A percentile compares a stretch with the other conserved stretches of the same genome.
These are phyloP conservation scores for Drosophila aldrichi DNA, from an alignment of 2,888 invertebrate genomes.

Conservation along the genomic window DNA sequence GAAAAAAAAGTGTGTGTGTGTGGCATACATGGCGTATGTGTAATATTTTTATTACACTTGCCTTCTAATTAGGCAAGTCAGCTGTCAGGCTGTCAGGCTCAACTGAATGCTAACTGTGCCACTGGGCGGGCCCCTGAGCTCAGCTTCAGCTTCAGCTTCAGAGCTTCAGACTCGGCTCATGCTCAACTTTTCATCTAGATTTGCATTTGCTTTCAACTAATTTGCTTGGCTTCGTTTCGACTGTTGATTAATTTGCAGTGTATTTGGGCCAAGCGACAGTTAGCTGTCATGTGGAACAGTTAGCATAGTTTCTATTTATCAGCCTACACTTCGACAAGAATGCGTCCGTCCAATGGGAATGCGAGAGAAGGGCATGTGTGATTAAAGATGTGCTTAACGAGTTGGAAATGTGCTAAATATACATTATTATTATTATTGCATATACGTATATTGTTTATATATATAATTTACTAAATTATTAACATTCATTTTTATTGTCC, in stretches of 20 bases:
- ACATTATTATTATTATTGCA: too few species aligned
- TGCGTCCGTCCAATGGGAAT: neutral
- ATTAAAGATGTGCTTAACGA: neutral
- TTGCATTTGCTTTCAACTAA: conserved; percentile 75
- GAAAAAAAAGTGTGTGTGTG: conserved; percentile 48
- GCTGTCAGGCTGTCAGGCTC: conserved; percentile 64
- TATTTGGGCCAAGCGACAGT: conserved; percentile 69
- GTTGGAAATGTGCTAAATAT: neutral
- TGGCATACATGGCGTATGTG: conserved; percentile 75
- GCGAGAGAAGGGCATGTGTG: neutral
- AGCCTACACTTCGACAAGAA: conserved; percentile 4
- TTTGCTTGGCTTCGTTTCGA: conserved; percentile 62
- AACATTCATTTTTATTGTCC: too few species aligned
- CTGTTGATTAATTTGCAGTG: conserved; percentile 65
- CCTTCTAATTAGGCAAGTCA: conserved; percentile 74
- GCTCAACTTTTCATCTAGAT: conserved; percentile 25
- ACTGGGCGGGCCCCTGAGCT: conserved; percentile 27
- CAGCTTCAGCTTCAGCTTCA: conserved; percentile 3
- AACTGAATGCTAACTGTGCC: conserved; percentile 54
- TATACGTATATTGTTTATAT: too few species aligned
- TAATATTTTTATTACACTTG: conserved; percentile 81
- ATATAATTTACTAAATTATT: too few species aligned
- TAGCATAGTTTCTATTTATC: conserved; percentile 14
- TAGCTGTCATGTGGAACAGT: conserved; percentile 35
- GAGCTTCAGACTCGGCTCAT: neutral